Evolutionary conservation across 2,113 vertebrate species (phyloP).

Genomic region (Orthochromis indermauri): DNA sequence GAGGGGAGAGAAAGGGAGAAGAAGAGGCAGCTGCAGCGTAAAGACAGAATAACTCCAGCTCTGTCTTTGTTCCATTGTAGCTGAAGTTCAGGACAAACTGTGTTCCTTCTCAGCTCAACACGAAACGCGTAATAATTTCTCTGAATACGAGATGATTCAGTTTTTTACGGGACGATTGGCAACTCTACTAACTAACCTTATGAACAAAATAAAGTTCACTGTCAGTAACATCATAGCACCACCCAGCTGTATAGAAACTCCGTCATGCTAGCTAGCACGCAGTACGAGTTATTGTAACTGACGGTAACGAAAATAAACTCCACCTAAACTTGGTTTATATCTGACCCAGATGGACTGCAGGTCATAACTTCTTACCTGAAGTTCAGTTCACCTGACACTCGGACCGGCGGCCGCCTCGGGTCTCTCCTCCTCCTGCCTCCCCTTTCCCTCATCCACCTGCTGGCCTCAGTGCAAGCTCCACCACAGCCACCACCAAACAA

Average conservation of each 20-base stretch:
- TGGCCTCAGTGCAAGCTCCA: fast-evolving
- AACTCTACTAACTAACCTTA: fast-evolving
- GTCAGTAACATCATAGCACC: fast-evolving
- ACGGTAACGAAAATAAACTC: fast-evolving
- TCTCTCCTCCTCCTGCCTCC: fast-evolving
- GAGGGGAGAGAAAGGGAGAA: fast-evolving
- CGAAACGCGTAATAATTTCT: fast-evolving
- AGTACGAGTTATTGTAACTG: not conserved
- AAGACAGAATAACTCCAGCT: fast-evolving
- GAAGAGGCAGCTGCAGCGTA: too few species aligned
- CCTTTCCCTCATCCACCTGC: not conserved
- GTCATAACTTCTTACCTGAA: not conserved
- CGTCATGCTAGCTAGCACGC: not conserved
- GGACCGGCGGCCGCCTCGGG: fast-evolving
- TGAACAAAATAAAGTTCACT: fast-evolving
- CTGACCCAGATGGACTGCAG: fast-evolving
- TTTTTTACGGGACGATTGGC: fast-evolving
- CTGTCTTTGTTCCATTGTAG: fast-evolving
- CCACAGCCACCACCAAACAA: fast-evolving
- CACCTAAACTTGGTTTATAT: fast-evolving
- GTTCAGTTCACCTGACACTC: fast-evolving
- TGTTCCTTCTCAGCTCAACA: fast-evolving
- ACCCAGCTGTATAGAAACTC: not conserved
- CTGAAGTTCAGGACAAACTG: fast-evolving
- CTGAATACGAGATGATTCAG: fast-evolving